These are phyloP conservation scores for Rugalucina vietnamica DNA, from an alignment of 2,888 invertebrate genomes.

Conservation along the genomic window DNA sequence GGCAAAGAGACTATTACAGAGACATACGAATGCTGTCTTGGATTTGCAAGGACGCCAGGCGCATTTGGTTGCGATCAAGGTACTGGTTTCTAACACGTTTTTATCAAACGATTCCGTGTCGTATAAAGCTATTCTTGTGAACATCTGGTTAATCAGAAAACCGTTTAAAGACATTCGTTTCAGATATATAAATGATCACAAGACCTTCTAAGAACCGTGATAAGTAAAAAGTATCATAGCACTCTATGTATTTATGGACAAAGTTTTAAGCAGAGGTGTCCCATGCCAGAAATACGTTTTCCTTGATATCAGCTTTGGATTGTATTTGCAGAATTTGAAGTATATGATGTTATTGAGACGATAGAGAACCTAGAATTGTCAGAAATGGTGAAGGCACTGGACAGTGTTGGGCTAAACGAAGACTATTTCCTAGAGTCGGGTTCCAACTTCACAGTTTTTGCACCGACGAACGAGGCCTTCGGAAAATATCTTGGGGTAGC, in stretches of 20 bases:
- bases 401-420: constrained; percentile 84
- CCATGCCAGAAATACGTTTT: no score
- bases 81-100: constrained; percentile 72
- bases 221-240: no score
- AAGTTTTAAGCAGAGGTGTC: no score
- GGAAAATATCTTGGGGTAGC: constrained; percentile 62
- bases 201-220: no score
- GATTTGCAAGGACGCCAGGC: constrained; percentile 85
- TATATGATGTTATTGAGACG: constrained; percentile 85
- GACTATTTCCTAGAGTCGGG: constrained; percentile 85
- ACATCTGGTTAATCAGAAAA: no score
- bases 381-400: constrained; percentile 48
- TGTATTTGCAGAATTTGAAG: constrained; percentile 84
- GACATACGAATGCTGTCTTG: constrained; percentile 89
- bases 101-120: neutral
- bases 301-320: no score
- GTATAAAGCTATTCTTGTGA: neutral
- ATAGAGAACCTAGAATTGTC: constrained; percentile 33
- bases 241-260: no score
- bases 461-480: constrained; percentile 76
- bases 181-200: no score
- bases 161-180: no score
- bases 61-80: constrained; percentile 85
- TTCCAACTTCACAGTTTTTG: constrained; percentile 76
- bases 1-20: constrained; percentile 87